Evolutionary conservation across 64 coral and sea anemone genomes (phyloP), one percentile per base, ranked within the genome.

Genomic region (Pocillopora damicornis): DNA sequence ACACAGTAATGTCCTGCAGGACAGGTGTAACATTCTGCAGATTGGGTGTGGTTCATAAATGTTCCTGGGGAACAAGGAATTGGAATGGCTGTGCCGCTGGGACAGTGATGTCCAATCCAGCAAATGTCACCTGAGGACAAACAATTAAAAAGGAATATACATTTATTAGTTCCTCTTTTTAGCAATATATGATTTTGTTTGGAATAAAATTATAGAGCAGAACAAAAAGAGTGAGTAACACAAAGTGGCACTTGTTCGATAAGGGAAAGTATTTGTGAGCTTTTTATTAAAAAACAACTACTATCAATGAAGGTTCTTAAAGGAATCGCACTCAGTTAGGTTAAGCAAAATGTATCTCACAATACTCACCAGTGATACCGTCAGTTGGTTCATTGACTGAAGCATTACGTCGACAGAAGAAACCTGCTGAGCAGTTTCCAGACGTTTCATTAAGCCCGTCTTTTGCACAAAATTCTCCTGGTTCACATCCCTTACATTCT

Each of bases 31-130:
- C 97, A 99, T 45, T 88, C 51, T 23, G 88, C 75, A 6, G 93
- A 87, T 76, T 90, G 93, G 9, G 97, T 95, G 77, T 95, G 97
- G 60, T 99, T 99, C 97, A 95, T 99, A 67, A 86, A 99, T 6
- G 26, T 86, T 59, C 97, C 97, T 22, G 97, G 97, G 15, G 81
- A 20, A 86, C 97, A 99, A 57, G 91, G 93, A 4, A 18, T 37
- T 35, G 97, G 97, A 35, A 79, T 95, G 64, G 93, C 90, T 60
- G 89, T 99, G 20, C 97, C 97, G 26, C 73, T 60, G 4, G 97
- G 97, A 57, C 97, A 99, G 42, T 95, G 90, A 89, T 99, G 97
- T 3, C 97, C 97, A 81, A 95, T 91, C 75, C 75, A 90, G 62
- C 97, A 99, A 63, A 92, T 75, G 63, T 91, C 93, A 80, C 97